phyloP scores from a whole-genome alignment of 2,888 invertebrate species.

The Galeruca laticollis region DNA sequence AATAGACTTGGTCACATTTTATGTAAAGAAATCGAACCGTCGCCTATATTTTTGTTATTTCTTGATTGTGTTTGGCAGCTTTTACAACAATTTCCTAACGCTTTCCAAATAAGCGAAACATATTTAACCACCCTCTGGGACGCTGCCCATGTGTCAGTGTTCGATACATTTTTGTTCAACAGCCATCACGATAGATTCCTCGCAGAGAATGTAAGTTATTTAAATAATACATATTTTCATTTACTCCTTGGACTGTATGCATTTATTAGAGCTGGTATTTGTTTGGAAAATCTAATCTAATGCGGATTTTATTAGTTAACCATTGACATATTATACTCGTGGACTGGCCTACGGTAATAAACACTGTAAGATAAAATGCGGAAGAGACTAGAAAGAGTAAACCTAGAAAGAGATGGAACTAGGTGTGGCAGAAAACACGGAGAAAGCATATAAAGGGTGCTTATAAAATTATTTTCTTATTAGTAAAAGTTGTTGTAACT shows the following conservation, averaged over 20 bases:
- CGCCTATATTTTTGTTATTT: conserved; percentile 90
- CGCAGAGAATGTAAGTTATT: conserved; percentile 74
- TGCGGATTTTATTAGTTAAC: too few species aligned
- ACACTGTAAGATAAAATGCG: too few species aligned
- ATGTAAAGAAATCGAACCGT: conserved; percentile 74
- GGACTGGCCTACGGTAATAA: too few species aligned
- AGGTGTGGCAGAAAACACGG: too few species aligned
- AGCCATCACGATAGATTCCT: conserved; percentile 81
- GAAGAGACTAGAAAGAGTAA: too few species aligned
- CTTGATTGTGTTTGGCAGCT: conserved; percentile 96
- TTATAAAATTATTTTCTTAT: too few species aligned
- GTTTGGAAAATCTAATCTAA: conserved; percentile 8
- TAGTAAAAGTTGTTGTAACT: too few species aligned
- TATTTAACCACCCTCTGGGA: conserved; percentile 95
- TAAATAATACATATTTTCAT: conserved; percentile 14
- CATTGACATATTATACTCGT: too few species aligned
- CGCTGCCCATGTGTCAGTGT: conserved; percentile 86
- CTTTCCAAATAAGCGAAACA: conserved; percentile 93
- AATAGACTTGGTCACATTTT: conserved; percentile 77
- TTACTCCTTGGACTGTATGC: neutral
- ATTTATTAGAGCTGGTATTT: neutral
- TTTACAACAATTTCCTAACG: conserved; percentile 85
- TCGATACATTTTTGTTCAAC: conserved; percentile 94
- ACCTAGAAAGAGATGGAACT: too few species aligned
- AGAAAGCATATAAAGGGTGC: too few species aligned